These are phyloP conservation scores for Chaetogeoica ovagalla DNA, from an alignment of 2,888 invertebrate species.

Conservation along the genomic window DNA sequence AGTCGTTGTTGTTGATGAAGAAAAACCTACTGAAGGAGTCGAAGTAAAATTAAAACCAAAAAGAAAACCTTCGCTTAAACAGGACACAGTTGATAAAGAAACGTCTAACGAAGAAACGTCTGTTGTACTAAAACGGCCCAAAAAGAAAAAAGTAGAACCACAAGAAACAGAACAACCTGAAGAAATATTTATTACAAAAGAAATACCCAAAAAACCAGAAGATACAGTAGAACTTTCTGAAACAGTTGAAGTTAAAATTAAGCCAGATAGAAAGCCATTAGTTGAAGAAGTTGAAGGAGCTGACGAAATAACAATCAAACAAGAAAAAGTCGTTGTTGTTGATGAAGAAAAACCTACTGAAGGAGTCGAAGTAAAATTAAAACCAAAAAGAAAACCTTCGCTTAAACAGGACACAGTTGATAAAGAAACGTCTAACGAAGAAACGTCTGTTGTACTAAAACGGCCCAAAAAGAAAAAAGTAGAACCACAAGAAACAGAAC, in stretches of 20 bases:
- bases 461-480: slow-evolving; percentile 54
- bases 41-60: slow-evolving; percentile 58
- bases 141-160: slow-evolving; percentile 55
- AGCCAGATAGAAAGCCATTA: slow-evolving; percentile 65
- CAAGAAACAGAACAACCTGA: slow-evolving; percentile 57
- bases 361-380: slow-evolving; percentile 54
- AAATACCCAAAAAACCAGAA: slow-evolving; percentile 57
- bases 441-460: slow-evolving; percentile 18
- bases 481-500: slow-evolving; percentile 59
- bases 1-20: slow-evolving; percentile 13
- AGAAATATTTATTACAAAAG: slow-evolving; percentile 57
- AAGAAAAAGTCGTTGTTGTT: slow-evolving; percentile 59
- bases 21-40: slow-evolving; percentile 60
- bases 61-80: slow-evolving; percentile 59
- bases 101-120: slow-evolving; percentile 1
- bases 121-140: slow-evolving; percentile 12
- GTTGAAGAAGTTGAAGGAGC: slow-evolving; percentile 4
- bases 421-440: slow-evolving; percentile 6
- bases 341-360: neutral
- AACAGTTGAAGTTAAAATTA: slow-evolving; percentile 57
- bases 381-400: neutral
- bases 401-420: neutral
- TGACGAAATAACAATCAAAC: slow-evolving; percentile 57
- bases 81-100: slow-evolving; percentile 4
- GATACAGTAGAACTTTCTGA: slow-evolving; percentile 57